phyloP scores from a whole-genome alignment of 2,113 vertebrate genomes.

The Calyptommatus sinebrachiatus region DNA sequence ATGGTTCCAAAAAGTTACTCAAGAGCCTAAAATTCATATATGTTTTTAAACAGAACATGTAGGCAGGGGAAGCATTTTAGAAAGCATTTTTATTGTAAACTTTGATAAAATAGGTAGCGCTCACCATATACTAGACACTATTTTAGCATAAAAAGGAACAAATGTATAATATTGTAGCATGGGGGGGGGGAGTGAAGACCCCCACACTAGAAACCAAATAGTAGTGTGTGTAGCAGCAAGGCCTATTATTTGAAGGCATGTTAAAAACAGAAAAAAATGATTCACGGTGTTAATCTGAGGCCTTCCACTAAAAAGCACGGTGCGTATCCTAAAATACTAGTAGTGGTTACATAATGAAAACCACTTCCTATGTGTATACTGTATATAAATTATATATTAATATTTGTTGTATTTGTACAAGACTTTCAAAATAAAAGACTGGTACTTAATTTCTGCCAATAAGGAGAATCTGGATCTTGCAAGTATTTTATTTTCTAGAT shows the following conservation, averaged over 20 bases:
- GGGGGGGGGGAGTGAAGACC: not conserved
- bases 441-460: not conserved
- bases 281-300: not conserved
- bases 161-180: not conserved
- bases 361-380: not conserved
- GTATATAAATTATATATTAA: constrained; percentile 3
- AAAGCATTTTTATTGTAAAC: not conserved
- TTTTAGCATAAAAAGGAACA: not conserved
- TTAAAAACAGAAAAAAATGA: not conserved
- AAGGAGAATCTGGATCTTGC: not conserved
- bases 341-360: too few species aligned
- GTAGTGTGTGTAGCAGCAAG: not conserved
- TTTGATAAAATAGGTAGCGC: not conserved
- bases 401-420: not conserved
- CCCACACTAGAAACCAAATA: not conserved
- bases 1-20: not conserved
- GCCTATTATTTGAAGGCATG: not conserved
- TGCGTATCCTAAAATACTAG: not conserved
- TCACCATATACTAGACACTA: not conserved
- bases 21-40: not conserved
- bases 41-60: not conserved
- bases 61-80: not conserved
- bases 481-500: not conserved
- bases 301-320: not conserved
- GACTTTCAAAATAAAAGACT: not conserved